Evolutionary conservation across 2,888 invertebrate genomes (phyloP).

Genomic region (Pachycephus smyrnensis): DNA sequence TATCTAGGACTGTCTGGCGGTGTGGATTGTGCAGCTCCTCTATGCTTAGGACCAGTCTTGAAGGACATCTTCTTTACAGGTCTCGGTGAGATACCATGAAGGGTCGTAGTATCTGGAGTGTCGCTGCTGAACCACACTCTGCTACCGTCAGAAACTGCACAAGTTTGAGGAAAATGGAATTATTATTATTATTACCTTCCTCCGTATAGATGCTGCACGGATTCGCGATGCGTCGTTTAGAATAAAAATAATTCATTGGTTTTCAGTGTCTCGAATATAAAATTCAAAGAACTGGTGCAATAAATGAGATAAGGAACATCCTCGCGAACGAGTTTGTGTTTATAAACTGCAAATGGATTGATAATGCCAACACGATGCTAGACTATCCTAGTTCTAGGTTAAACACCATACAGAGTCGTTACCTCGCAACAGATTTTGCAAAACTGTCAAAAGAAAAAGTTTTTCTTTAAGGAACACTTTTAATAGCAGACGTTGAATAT

Average conservation of each 20-base stretch:
- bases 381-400: conserved; percentile 38
- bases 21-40: conserved; percentile 53
- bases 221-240: background rate
- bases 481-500: background rate
- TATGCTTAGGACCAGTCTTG: conserved; percentile 71
- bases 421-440: conserved; percentile 61
- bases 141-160: conserved; percentile 60
- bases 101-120: conserved; percentile 58
- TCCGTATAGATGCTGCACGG: background rate
- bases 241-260: conserved; percentile 21
- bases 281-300: background rate
- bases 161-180: background rate
- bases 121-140: conserved; percentile 71
- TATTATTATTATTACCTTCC: background rate
- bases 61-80: conserved; percentile 78
- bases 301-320: background rate
- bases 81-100: conserved; percentile 75
- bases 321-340: conserved; percentile 18
- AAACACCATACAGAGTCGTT: conserved; percentile 45
- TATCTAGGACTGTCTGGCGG: conserved; percentile 65
- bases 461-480: background rate
- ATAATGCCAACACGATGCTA: conserved; percentile 11
- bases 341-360: conserved; percentile 17
- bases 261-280: background rate
- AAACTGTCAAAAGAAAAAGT: conserved; percentile 54